Evolutionary conservation across 2,113 vertebrate species (phyloP).

Genomic region (Microcebus ravelobensis): DNA sequence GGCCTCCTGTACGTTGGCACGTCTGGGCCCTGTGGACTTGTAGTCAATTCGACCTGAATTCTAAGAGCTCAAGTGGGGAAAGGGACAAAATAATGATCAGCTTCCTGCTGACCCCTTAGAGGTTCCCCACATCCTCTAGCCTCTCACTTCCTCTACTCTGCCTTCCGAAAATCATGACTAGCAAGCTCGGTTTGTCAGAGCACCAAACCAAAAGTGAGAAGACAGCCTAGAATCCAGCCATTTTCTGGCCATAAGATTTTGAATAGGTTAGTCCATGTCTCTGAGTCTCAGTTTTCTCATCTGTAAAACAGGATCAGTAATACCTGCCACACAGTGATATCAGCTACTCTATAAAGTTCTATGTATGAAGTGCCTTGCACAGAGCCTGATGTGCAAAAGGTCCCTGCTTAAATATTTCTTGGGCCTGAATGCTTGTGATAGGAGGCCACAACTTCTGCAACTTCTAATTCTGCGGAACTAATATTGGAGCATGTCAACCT

Average conservation of each 20-base stretch:
- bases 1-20: background rate
- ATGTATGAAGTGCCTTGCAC: background rate
- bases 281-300: background rate
- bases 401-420: background rate
- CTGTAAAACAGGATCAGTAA: background rate
- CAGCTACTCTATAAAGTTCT: background rate
- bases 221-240: background rate
- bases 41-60: background rate
- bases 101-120: background rate
- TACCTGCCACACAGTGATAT: background rate
- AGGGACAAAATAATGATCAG: background rate
- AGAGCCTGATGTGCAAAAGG: background rate
- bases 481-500: background rate
- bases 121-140: no score
- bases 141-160: background rate
- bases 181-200: background rate
- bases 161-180: background rate
- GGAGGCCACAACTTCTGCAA: background rate
- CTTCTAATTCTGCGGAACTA: background rate
- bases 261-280: background rate
- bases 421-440: background rate
- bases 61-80: background rate
- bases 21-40: background rate
- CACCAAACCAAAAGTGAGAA: background rate
- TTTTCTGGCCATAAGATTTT: background rate